phyloP scores from a whole-genome alignment of 2,113 vertebrate genomes.

The Sapayoa aenigma region DNA sequence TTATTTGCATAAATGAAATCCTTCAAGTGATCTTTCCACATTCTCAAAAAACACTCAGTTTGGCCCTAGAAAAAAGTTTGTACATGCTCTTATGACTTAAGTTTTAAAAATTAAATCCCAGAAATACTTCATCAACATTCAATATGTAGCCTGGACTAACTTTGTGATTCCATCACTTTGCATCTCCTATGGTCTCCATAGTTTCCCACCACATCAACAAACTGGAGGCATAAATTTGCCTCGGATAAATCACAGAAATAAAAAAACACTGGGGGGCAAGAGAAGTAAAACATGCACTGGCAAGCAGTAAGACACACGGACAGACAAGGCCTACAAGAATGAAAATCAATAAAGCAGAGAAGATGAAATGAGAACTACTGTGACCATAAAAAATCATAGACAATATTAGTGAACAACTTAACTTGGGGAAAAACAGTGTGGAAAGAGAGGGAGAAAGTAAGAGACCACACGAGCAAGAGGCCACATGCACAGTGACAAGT shows the following conservation, averaged over 20 bases:
- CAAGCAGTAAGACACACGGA: background rate
- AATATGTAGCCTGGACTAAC: background rate
- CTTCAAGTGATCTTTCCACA: background rate
- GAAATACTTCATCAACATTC: background rate
- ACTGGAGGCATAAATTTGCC: background rate
- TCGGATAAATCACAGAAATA: background rate
- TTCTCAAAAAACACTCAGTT: background rate
- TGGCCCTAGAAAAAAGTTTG: background rate
- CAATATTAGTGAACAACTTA: background rate
- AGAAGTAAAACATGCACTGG: background rate
- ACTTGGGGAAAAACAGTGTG: background rate
- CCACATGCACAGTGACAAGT: background rate
- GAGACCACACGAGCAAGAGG: background rate
- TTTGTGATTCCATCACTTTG: background rate
- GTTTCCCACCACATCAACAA: background rate
- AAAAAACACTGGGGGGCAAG: background rate
- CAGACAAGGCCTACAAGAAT: background rate
- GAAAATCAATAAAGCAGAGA: background rate
- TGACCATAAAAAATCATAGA: rapidly evolving
- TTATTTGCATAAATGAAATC: background rate
- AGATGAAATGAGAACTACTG: background rate
- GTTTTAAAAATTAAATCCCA: background rate
- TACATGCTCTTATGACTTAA: background rate
- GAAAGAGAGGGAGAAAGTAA: background rate
- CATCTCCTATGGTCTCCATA: background rate